phyloP scores from a whole-genome alignment of 2,888 invertebrate species.

The Lutraria lutraria region DNA sequence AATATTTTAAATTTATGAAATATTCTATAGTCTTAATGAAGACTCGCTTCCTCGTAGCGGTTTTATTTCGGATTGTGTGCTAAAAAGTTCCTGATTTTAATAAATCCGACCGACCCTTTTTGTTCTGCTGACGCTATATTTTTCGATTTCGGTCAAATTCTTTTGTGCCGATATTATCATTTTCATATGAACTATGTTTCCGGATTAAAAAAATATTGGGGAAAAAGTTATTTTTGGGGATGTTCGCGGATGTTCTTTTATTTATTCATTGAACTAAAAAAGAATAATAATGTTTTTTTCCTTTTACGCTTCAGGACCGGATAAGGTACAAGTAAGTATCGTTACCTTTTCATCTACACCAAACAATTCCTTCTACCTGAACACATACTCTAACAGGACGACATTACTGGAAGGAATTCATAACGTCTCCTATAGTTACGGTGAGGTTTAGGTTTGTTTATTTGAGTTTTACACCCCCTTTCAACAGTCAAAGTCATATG shows the following conservation, averaged over 20 bases:
- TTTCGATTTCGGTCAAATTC: no score
- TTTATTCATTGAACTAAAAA: not conserved
- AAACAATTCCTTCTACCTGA: conserved; percentile 67
- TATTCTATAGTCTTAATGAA: not conserved
- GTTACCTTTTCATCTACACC: conserved; percentile 67
- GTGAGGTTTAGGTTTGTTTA: conserved; percentile 31
- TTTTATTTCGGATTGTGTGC: not conserved
- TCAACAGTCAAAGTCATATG: no score
- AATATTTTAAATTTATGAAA: not conserved
- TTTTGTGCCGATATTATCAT: no score
- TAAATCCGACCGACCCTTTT: no score
- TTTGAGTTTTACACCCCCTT: no score
- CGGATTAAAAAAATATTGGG: no score
- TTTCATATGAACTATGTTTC: no score
- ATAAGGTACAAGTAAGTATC: conserved; percentile 69
- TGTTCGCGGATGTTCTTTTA: not conserved
- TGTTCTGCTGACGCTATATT: no score
- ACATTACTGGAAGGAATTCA: conserved; percentile 60
- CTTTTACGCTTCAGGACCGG: conserved; percentile 38
- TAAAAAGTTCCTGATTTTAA: not conserved
- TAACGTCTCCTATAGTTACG: conserved; percentile 57
- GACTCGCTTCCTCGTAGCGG: not conserved
- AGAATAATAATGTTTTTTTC: not conserved
- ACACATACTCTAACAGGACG: conserved; percentile 55
- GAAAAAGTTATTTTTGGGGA: no score